Evolutionary conservation across 2,888 invertebrate species (phyloP).

Genomic region (Dendrolimus houi): DNA sequence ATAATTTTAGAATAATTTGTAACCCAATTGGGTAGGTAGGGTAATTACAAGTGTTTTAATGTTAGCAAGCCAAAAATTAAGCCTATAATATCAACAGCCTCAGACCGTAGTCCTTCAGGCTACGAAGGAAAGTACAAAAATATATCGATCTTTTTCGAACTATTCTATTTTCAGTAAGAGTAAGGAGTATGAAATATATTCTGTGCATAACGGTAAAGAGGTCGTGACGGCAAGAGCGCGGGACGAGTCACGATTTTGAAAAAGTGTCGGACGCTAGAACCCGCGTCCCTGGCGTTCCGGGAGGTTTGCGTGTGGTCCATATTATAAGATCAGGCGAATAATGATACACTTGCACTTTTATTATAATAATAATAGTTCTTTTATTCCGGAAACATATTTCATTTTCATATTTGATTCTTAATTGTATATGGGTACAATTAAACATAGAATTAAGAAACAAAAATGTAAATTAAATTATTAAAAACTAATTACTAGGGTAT

Average conservation of each 20-base stretch:
- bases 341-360: too few species aligned
- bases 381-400: too few species aligned
- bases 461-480: too few species aligned
- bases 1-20: too few species aligned
- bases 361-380: too few species aligned
- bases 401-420: too few species aligned
- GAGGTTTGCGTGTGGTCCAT: slow-evolving; percentile 33
- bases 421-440: too few species aligned
- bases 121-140: slow-evolving; percentile 18
- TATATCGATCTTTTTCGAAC: slow-evolving; percentile 37
- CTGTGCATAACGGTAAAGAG: slow-evolving; percentile 53
- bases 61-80: too few species aligned
- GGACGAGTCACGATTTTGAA: slow-evolving; percentile 73
- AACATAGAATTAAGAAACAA: too few species aligned
- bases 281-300: slow-evolving; percentile 43
- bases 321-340: slow-evolving; percentile 8
- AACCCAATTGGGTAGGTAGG: too few species aligned
- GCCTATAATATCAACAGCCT: slow-evolving; percentile 7
- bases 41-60: too few species aligned
- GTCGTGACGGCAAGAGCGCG: slow-evolving; percentile 61
- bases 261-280: slow-evolving; percentile 62
- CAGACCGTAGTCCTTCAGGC: slow-evolving; percentile 29
- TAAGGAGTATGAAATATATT: slow-evolving; percentile 33
- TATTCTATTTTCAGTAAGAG: slow-evolving; percentile 23
- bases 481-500: too few species aligned